Base-by-base conservation (phyloP, 2,797 vertebrate genomes). In the Notamacropus eugenii region DNA sequence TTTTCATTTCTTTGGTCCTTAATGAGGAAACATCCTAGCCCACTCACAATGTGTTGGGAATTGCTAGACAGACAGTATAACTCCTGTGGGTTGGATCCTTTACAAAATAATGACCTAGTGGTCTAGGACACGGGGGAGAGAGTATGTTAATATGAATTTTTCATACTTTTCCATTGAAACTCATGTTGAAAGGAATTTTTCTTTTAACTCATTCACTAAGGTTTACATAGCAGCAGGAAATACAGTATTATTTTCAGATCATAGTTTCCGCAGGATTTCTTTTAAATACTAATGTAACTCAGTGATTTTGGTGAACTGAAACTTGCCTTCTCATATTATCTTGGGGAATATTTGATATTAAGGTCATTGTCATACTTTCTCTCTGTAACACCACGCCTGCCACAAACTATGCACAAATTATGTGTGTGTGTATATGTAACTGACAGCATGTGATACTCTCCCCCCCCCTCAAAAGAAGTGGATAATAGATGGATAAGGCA, bases 81-180 rank as follows among this genome's bases (percentile, higher is more conserved):
- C 90, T 94, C 31, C 59, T 9, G 16, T 87, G 46, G 55, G 16
- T 93, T 90, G 8, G 40, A 2, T 93, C 5, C 90, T 95, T 94
- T 90, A 94, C 9, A 92, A 96, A 96, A 90, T 56, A 96, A 95
- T 55, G 24, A 58, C 74, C 40, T 34, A 12, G 59, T 87, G 40
- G 50, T 59, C 13, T 90, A 34, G 31, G 50, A 82, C 92, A 40
- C 9, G 0, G 16, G 29, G 40, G 74, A 8, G 40, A 11, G 8
- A 10, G 59, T 22, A 59, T n/a, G n/a, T 4, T 62, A 82, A 58
- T 91, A 62, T 34, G 31, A 92, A 22, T 62, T 22, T 67, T 14
- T 93, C 52, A 50, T 0, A 29, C 40, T 92, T 93, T 92, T 93
- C 14, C 90, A 92, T 50, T 93, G 11, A 93, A 93, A 93, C 90